Evolutionary conservation across 2,113 vertebrate species (phyloP), one percentile per base, ranked within the genome.

Genomic region (Pseudolaguvia tuberculata): DNA sequence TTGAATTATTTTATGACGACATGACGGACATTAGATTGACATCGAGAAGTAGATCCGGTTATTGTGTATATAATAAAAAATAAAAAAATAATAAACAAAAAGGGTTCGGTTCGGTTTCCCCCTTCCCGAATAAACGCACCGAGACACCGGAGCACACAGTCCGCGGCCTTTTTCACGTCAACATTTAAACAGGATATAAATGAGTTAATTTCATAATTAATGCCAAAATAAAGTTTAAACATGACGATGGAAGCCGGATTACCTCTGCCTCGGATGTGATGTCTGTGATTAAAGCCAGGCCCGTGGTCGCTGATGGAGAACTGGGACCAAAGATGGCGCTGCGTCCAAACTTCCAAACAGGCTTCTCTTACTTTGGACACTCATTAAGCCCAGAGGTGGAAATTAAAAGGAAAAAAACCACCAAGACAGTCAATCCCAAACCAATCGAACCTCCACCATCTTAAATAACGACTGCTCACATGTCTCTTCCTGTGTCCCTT

Each of bases 311-410:
- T 91, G 94, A 95, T 92, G 91, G 93, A 94, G 92, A 94, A 93
- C 93, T 90, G 94, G 92, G 94, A 95, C 94, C 94, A 96, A 76
- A 96, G 95, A 96, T 96, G 95, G 95, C 95, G 94, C 90, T 94
- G 93, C 94, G 94, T 95, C 95, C 95, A 95, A 96, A 96, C 95
- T 95, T 96, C 93, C 89, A 89, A 87, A 88, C 88, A 88, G 91
- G 89, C 88, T 93, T 92, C 93, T 93, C 93, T 93, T 94, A 94
- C 94, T 96, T 94, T 94, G 94, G 93, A 96, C 94, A 95, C 94
- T 95, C 94, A 95, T 96, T 92, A 92, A 95, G 94, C 92, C 93
- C 91, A 29, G 45, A 66, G 25, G 45, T 47, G 42, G 91, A 90
- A 87, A 83, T 78, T 85, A 89, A 81, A 84, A 82, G 82, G 80